Percentiles rank a stretch among this genome's conserved stretches.
Conservation (phyloP, 2,113 vertebrate genomes). For the Psittacara wagleri region DNA sequence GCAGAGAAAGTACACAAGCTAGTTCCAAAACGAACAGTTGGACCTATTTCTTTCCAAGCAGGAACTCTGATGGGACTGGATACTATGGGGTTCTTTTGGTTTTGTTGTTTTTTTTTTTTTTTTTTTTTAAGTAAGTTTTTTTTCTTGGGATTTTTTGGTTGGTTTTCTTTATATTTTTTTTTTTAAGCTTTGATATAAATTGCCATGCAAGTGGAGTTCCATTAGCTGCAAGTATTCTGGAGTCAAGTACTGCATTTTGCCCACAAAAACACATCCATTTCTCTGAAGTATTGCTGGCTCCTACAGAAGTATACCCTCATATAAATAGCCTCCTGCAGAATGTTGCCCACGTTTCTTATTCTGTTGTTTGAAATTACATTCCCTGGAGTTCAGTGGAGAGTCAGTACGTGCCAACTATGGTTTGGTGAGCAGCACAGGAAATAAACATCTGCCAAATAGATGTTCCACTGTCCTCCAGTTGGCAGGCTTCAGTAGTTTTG, state of each 20-base stretch:
- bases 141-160: not conserved
- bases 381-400: not conserved
- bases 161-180: not conserved
- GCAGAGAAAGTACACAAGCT: not conserved
- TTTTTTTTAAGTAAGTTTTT: not conserved
- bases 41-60: not conserved
- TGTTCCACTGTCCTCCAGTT: not conserved
- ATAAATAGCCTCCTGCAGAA: not conserved
- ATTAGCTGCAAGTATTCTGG: not conserved
- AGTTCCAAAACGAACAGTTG: not conserved
- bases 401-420: not conserved
- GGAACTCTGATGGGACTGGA: not conserved
- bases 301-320: not conserved
- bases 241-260: not conserved
- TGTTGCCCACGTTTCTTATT: not conserved
- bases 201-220: not conserved
- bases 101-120: not conserved
- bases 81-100: not conserved
- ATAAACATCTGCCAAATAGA: conserved; percentile 22
- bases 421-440: conserved; percentile 1
- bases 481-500: not conserved
- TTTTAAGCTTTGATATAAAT: not conserved
- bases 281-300: not conserved
- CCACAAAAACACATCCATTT: not conserved
- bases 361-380: conserved; percentile 14